These are phyloP conservation scores for Collichthys lucidus DNA, from an alignment of 2,113 vertebrate genomes.

Conservation along the genomic window DNA sequence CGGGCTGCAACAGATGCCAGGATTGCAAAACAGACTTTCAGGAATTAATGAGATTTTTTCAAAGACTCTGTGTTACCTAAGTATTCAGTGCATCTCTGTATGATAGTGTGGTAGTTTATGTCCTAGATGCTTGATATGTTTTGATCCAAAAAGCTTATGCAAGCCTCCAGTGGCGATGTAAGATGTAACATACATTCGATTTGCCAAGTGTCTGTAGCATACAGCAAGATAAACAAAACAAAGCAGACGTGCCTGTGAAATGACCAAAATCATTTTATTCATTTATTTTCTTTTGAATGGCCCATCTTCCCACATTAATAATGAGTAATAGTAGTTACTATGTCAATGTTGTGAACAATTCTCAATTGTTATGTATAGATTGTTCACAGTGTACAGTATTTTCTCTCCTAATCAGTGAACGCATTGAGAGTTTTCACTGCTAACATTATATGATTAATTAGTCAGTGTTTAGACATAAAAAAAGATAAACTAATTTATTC, in stretches of 20 bases:
- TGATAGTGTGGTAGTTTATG: neutral
- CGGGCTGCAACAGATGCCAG: neutral
- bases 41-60: neutral
- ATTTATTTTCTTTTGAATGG: constrained; percentile 1
- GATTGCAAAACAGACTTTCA: neutral
- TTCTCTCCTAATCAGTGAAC: constrained; percentile 16
- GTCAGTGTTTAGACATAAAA: constrained; percentile 9
- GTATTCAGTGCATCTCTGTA: neutral
- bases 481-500: neutral
- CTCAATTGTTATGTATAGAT: constrained; percentile 8
- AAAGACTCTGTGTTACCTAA: neutral
- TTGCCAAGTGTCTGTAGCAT: neutral
- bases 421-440: constrained; percentile 24
- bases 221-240: neutral
- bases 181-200: neutral
- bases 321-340: constrained; percentile 7
- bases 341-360: constrained; percentile 10
- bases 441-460: constrained; percentile 33
- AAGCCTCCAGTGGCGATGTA: neutral
- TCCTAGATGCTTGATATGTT: neutral
- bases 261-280: too few relatives aligned
- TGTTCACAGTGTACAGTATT: neutral
- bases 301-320: neutral
- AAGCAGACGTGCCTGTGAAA: neutral
- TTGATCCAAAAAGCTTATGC: neutral